Percentiles rank a stretch among this genome's conserved stretches.
These are phyloP conservation scores for Arctocebus calabarensis DNA, from an alignment of 2,797 vertebrate genomes.

Conservation along the genomic window DNA sequence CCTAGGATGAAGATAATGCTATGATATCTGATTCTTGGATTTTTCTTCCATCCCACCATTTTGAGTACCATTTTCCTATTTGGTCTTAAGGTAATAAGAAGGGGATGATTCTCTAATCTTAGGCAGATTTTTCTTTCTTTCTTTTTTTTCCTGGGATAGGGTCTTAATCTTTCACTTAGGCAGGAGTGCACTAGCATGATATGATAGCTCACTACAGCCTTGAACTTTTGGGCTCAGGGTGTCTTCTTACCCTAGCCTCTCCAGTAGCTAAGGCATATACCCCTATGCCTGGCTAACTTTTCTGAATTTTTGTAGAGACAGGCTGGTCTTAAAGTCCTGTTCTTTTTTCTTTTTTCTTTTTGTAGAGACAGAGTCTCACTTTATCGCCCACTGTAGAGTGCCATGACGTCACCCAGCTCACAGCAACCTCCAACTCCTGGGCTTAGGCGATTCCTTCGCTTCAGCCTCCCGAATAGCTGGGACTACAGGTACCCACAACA, in stretches of 20 bases:
- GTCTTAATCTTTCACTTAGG: not conserved
- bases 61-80: not conserved
- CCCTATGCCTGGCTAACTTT: not conserved
- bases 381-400: too few relatives aligned
- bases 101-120: not conserved
- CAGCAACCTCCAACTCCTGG: too few relatives aligned
- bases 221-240: not conserved
- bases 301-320: not conserved
- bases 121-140: slow-evolving; percentile 25
- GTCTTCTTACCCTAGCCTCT: too few relatives aligned
- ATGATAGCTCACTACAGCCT: not conserved
- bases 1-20: not conserved
- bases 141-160: not conserved
- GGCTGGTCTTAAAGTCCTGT: not conserved
- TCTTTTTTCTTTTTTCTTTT: too few relatives aligned
- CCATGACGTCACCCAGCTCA: too few relatives aligned
- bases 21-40: not conserved
- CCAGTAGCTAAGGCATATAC: not conserved
- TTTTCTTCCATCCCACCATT: not conserved
- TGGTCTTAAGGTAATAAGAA: not conserved
- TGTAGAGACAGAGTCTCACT: too few relatives aligned
- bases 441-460: too few relatives aligned
- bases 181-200: not conserved
- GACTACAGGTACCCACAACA: too few relatives aligned
- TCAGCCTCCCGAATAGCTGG: too few relatives aligned